These are phyloP conservation scores for Rhodinocichla rosea DNA, from an alignment of 2,113 vertebrate genomes.

Conservation along the genomic window DNA sequence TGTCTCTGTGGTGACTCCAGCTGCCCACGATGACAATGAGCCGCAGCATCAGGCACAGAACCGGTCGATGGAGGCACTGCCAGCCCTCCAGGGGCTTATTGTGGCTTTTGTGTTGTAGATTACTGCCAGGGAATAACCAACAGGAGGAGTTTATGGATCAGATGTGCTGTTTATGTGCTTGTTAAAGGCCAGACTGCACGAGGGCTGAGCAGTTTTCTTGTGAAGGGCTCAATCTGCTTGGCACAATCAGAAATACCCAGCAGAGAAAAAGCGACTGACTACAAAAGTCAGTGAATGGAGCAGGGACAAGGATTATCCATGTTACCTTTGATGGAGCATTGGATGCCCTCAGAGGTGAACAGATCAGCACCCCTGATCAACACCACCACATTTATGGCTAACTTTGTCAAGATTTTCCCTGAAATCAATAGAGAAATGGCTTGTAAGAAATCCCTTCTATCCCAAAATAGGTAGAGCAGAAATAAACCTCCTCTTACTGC, in stretches of 20 bases:
- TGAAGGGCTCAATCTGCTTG: not conserved
- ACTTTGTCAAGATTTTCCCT: not conserved
- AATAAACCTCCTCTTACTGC: not conserved
- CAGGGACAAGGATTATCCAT: not conserved
- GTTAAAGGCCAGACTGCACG: not conserved
- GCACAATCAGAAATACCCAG: not conserved
- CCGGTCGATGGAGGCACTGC: not conserved
- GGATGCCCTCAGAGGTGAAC: not conserved
- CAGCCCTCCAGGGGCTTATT: not conserved
- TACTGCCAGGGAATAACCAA: not conserved
- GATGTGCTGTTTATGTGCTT: not conserved
- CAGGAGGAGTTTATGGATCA: constrained; percentile 16
- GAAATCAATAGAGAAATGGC: not conserved
- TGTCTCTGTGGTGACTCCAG: not conserved
- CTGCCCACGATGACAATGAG: not conserved
- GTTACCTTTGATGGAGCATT: fast-evolving
- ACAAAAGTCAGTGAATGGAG: not conserved
- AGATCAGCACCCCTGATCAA: not conserved
- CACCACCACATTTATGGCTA: not conserved
- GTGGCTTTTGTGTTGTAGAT: not conserved
- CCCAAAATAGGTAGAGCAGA: fast-evolving
- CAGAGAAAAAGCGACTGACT: not conserved
- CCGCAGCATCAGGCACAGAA: not conserved
- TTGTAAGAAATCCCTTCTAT: not conserved
- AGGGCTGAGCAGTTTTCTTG: not conserved